Base-by-base conservation (phyloP, 2,888 invertebrate genomes). In the Sarcophaga variegata region DNA sequence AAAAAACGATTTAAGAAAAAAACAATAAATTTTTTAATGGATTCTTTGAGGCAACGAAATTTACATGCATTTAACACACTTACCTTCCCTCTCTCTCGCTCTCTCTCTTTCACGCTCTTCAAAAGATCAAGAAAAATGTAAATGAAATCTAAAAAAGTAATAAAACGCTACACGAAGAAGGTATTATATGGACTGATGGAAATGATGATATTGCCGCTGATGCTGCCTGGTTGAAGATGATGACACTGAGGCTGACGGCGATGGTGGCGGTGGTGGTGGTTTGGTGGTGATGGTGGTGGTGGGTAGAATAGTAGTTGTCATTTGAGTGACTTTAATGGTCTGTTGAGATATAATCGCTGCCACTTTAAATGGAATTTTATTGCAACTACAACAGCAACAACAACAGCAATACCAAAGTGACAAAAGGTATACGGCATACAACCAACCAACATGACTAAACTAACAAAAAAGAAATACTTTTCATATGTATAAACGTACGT, bases 341-440 rank as follows among this genome's bases (percentile, higher is more conserved):
- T 93, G 92, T 93, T 93, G 92, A 93, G 92, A 93, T 92, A 92
- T 92, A 93, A 93, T 93, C 93, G 92, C 92, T 92, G 93, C 93
- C 92, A 93, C 92, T 93, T 93, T 93, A 92, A 93, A 92, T 92
- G 92, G 91, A 92, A 92, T 93, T 93, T 93, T 93, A 93, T 93
- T 92, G 92, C 92, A 85, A 37, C 37, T 37, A 37, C 37, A 37
- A 37, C 37, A 37, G 8, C 8, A 37, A 37, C 37, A 37, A 83
- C 92, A 85, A 83, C 92, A 85, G 76, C 91, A 77, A 83, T 45
- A 69, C 67, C 72, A 80, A 47, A 86, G 91, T 91, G 89, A 83
- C 79, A 86, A 83, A 83, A 77, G 63, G 11, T 59, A 60, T 22
- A 54, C 20, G 22, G 69, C n/a, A 67, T 54, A 47, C 17, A 22